Evolutionary conservation across 2,797 vertebrate species (phyloP).

Genomic region (Leptatherina wallacei): DNA sequence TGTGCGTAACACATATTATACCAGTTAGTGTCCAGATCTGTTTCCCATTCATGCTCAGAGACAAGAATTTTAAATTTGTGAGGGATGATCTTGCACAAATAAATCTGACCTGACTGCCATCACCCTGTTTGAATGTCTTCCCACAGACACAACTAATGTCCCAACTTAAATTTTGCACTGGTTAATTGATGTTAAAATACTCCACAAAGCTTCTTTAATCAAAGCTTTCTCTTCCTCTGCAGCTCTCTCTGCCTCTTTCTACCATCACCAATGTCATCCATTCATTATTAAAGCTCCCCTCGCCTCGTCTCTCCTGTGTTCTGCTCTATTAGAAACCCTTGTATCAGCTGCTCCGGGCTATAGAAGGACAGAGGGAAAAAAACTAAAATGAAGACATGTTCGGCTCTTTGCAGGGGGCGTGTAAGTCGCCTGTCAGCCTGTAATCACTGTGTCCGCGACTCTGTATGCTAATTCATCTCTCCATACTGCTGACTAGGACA

Average conservation of each 20-base stretch:
- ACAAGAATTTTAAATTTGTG: neutral
- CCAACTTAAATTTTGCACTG: constrained; percentile 20
- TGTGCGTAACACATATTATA: no score
- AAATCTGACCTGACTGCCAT: neutral
- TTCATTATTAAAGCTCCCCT: constrained; percentile 81
- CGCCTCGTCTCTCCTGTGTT: constrained; percentile 70
- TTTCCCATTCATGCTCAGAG: neutral
- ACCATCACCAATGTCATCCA: constrained; percentile 71
- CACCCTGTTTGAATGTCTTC: neutral
- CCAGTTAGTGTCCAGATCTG: neutral
- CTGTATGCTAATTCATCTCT: constrained; percentile 92
- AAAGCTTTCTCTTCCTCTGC: constrained; percentile 44
- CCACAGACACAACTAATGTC: constrained; percentile 27
- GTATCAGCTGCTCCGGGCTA: constrained; percentile 78
- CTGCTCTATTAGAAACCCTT: constrained; percentile 74
- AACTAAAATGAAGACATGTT: constrained; percentile 85
- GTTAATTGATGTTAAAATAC: constrained; percentile 53
- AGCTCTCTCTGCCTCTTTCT: constrained; percentile 47
- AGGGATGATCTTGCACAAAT: neutral
- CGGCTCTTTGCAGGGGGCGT: constrained; percentile 91
- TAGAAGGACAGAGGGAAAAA: constrained; percentile 77
- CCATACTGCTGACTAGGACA: constrained; percentile 92
- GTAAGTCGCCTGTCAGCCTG: constrained; percentile 93
- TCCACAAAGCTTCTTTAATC: constrained; percentile 56
- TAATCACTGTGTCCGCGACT: constrained; percentile 92